These are phyloP conservation scores for Trogon surrucura DNA, from an alignment of 2,113 vertebrate species.

Conservation along the genomic window DNA sequence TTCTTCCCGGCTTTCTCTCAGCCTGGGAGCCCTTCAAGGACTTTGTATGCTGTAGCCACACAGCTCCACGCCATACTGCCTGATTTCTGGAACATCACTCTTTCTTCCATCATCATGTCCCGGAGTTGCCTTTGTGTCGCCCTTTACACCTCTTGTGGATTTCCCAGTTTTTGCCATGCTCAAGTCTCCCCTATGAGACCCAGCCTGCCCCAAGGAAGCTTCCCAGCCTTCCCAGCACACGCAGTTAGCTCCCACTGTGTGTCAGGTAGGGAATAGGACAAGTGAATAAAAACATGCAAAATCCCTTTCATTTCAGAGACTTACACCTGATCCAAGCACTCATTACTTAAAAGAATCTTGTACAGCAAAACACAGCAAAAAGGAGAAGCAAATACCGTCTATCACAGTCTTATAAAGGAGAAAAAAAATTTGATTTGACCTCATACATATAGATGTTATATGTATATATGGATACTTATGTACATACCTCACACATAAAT, in stretches of 20 bases:
- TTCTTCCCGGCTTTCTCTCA: background rate
- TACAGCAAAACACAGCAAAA: background rate
- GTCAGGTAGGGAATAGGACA: rapidly evolving
- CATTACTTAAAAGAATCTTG: background rate
- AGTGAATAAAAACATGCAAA: background rate
- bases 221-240: background rate
- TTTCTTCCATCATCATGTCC: rapidly evolving
- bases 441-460: background rate
- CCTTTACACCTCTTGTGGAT: rapidly evolving
- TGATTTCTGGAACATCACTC: background rate
- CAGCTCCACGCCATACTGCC: background rate
- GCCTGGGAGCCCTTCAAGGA: background rate
- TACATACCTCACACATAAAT: background rate
- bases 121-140: background rate
- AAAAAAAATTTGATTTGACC: background rate
- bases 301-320: background rate
- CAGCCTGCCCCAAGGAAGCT: background rate
- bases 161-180: background rate
- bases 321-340: background rate
- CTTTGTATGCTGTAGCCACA: background rate
- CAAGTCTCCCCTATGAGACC: background rate
- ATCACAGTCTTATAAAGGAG: background rate
- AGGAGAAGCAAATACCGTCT: background rate
- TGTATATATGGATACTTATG: background rate
- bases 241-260: rapidly evolving